These are phyloP conservation scores for Eutolmus rufibarbis DNA, from an alignment of 2,888 invertebrate species.

Conservation along the genomic window DNA sequence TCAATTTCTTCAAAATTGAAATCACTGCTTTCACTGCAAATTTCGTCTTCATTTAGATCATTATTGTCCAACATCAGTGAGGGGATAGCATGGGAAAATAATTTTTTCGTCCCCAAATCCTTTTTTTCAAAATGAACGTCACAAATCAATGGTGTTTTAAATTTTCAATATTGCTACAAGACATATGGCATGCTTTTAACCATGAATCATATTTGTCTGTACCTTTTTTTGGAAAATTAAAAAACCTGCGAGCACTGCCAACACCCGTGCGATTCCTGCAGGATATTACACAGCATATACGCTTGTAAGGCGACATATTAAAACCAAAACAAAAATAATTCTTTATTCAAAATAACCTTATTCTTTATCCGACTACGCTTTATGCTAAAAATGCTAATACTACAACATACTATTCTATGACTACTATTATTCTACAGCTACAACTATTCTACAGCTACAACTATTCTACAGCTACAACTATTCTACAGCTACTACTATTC, in stretches of 20 bases:
- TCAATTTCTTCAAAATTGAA: not conserved
- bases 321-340: not conserved
- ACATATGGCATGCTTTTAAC: not conserved
- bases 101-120: not conserved
- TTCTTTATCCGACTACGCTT: not conserved
- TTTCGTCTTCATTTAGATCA: not conserved
- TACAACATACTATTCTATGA: not conserved
- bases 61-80: not conserved
- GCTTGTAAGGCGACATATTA: not conserved
- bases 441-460: no score
- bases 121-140: not conserved
- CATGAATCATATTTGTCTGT: not conserved
- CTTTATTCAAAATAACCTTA: not conserved
- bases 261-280: not conserved
- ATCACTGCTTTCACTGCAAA: not conserved
- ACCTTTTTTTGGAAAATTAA: not conserved
- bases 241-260: not conserved
- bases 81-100: not conserved
- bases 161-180: not conserved
- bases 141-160: not conserved
- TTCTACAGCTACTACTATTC: no score
- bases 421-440: no score
- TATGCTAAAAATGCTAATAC: not conserved
- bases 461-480: no score
- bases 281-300: not conserved